Evolutionary conservation across 2,113 vertebrate species (phyloP), one percentile per base, ranked within the genome.

Genomic region (Aspiorhynchus laticeps): DNA sequence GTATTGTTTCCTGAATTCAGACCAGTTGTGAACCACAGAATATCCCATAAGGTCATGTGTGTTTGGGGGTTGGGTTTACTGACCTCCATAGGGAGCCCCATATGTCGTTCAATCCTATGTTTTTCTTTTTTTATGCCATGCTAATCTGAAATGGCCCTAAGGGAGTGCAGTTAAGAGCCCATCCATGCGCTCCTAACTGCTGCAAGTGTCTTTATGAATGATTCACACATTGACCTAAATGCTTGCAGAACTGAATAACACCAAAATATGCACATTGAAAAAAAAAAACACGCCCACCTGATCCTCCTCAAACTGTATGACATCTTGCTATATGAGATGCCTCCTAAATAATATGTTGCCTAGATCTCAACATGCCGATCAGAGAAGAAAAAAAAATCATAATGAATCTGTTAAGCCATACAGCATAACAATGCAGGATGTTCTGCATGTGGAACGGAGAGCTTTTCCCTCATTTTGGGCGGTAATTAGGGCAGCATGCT

Each of bases 181-280:
- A 85, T 73, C 80, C 84, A 80, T 88, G 67, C 33, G 3, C 69
- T 71, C 19, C 33, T 21, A 17, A 71, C 67, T 71, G 67, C 53
- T 85, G 53, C 41, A 4, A 56, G 79, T 53, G 71, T 82, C 85
- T 73, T 85, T 80, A 85, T 91, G 56, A 88, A 87, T 89, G 85
- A 86, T 88, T 89, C 83, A 89, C 78, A 59, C 85, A 24, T 46
- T 90, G 88, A 91, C 88, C 90, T 86, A 86, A 87, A 89, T 87
- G 86, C 79, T 80, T 86, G 43, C 63, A 89, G 85, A 63, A 56
- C 80, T 87, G 77, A 89, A 89, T 74, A 88, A 83, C 71, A 83
- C 69, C 71, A 87, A 73, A 81, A 81, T 53, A 63, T 69, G 59
- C 84, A 69, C 87, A 89, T 24, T 7, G 2, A 71, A 43, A 82